phyloP scores from a whole-genome alignment of 2,113 vertebrate genomes.

The Mionectes macconnelli region DNA sequence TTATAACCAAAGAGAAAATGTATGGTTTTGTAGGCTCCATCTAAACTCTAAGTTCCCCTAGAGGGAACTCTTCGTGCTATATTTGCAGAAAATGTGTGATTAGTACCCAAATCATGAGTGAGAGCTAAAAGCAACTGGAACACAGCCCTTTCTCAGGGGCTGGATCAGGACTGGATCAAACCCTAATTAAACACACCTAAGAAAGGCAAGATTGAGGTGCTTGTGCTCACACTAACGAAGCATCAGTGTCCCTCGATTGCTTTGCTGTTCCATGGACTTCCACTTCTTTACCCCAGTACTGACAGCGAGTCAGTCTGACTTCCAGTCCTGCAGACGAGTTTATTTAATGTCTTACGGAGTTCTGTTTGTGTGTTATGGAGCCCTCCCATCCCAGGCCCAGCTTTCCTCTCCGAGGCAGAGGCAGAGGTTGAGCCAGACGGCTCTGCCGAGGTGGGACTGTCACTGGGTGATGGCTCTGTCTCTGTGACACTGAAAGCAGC shows the following conservation, averaged over 20 bases:
- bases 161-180: not conserved
- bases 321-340: not conserved
- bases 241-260: not conserved
- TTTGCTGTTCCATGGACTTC: not conserved
- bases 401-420: not conserved
- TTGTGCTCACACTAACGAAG: not conserved
- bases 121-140: not conserved
- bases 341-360: not conserved
- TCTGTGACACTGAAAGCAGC: not conserved
- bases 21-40: not conserved
- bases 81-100: not conserved
- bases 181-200: not conserved
- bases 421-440: not conserved
- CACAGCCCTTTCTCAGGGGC: not conserved
- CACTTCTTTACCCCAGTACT: not conserved
- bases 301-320: not conserved
- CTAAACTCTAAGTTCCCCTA: not conserved
- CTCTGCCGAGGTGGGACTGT: not conserved
- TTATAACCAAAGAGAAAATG: not conserved
- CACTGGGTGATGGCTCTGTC: not conserved
- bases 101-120: not conserved
- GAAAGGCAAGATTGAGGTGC: not conserved
- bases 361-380: not conserved
- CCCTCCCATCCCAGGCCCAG: not conserved
- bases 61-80: not conserved